Percentiles rank a stretch among this genome's conserved stretches.
Conservation (phyloP, 2,797 vertebrate genomes). For the Clarias laeviceps region DNA sequence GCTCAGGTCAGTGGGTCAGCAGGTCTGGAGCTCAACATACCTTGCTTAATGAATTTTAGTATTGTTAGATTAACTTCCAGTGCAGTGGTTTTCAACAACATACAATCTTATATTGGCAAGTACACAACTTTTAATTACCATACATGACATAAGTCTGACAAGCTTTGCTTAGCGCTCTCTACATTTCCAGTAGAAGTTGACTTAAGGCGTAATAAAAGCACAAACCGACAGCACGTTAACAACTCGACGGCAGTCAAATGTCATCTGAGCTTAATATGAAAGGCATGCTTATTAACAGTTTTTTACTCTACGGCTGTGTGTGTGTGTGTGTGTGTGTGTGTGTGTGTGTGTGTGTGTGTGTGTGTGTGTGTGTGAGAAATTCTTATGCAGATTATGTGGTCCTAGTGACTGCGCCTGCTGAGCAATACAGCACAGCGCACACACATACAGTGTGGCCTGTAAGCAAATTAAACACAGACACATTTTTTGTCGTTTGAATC, state of each 20-base stretch:
- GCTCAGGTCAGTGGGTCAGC: conserved; percentile 30
- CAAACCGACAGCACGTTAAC: conserved; percentile 9
- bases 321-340: background rate
- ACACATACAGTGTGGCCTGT: background rate
- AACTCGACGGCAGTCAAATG: conserved; percentile 35
- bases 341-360: conserved; percentile 27
- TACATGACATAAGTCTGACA: conserved; percentile 14
- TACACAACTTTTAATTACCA: background rate
- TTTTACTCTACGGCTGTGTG: conserved; percentile 39
- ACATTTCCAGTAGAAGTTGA: background rate
- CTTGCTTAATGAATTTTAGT: conserved; percentile 14
- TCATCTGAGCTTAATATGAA: conserved; percentile 43
- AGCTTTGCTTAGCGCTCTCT: background rate
- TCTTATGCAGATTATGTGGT: conserved; percentile 51
- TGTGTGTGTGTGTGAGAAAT: conserved; percentile 41
- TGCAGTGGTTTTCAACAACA: background rate
- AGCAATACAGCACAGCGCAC: conserved; percentile 35
- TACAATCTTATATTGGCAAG: background rate
- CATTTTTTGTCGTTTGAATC: conserved; percentile 19
- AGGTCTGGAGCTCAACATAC: conserved; percentile 22
- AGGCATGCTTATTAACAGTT: conserved; percentile 49
- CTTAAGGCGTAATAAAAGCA: conserved; percentile 17
- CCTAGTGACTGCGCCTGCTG: conserved; percentile 50
- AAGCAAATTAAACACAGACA: conserved; percentile 34
- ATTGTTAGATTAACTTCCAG: background rate